Conservation (phyloP, 2,888 invertebrate species). For the Epiblema foenella region DNA sequence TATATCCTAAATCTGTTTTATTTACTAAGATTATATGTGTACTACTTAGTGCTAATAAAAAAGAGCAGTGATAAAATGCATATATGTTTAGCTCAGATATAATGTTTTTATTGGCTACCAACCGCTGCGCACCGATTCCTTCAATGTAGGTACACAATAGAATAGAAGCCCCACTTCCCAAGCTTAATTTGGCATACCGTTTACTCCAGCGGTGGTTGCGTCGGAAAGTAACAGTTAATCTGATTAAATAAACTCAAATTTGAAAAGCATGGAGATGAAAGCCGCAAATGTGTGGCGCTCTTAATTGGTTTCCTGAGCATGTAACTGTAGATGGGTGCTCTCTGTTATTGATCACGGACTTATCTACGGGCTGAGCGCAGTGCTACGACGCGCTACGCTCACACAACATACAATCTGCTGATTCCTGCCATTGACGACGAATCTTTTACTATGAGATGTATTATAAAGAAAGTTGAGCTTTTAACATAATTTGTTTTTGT, state of each 20-base stretch:
- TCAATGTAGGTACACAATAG: constrained; percentile 72
- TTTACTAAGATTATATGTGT: background rate
- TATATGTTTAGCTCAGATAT: constrained; percentile 24
- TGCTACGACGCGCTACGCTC: constrained; percentile 62
- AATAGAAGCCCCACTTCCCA: constrained; percentile 79
- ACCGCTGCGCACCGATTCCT: constrained; percentile 59
- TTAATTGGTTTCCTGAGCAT: constrained; percentile 56
- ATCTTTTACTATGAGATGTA: constrained; percentile 4
- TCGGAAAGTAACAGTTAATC: constrained; percentile 72
- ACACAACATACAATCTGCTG: constrained; percentile 39
- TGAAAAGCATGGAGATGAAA: constrained; percentile 60
- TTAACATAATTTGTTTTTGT: constrained; percentile 5
- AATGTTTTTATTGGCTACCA: constrained; percentile 50
- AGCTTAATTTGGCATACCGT: constrained; percentile 81
- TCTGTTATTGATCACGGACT: constrained; percentile 52
- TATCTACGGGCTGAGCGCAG: constrained; percentile 49
- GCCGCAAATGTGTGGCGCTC: constrained; percentile 58
- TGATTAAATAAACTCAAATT: constrained; percentile 68
- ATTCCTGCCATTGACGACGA: constrained; percentile 35
- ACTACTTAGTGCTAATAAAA: background rate
- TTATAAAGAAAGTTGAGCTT: background rate
- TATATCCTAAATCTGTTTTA: background rate
- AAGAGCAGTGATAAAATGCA: constrained; percentile 5
- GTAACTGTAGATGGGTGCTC: constrained; percentile 54
- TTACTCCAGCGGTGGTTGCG: constrained; percentile 68